Conservation (phyloP, 2,113 vertebrate genomes). For the Pelecanus crispus region DNA sequence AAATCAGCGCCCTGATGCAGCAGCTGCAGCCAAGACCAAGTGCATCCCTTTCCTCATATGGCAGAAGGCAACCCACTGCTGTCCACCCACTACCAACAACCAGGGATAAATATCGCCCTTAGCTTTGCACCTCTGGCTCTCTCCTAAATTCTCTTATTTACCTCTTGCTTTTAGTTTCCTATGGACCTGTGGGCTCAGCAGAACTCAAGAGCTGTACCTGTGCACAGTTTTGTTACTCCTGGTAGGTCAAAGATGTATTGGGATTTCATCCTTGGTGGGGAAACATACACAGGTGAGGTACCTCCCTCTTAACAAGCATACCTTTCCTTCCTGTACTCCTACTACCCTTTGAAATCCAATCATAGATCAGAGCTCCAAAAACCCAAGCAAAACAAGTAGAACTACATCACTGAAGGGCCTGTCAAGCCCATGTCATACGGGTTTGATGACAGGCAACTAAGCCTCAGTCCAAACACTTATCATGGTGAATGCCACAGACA, state of each 20-base stretch:
- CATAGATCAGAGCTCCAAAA: background rate
- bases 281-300: too few relatives aligned
- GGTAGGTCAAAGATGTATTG: background rate
- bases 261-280: background rate
- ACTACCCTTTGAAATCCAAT: background rate
- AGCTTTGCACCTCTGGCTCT: background rate
- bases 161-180: background rate
- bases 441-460: background rate
- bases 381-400: background rate
- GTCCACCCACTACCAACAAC: background rate
- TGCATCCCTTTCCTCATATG: background rate
- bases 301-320: too few relatives aligned
- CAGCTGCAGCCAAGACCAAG: background rate
- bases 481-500: accelerated
- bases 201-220: background rate
- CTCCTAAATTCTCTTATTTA: background rate
- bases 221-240: background rate
- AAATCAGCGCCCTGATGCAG: background rate
- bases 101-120: background rate
- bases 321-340: background rate
- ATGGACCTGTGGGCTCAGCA: background rate
- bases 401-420: background rate
- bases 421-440: background rate
- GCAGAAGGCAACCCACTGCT: background rate
- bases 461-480: background rate